Conservation (phyloP, 2,888 invertebrate species). For the Caenorhabditis angaria region DNA sequence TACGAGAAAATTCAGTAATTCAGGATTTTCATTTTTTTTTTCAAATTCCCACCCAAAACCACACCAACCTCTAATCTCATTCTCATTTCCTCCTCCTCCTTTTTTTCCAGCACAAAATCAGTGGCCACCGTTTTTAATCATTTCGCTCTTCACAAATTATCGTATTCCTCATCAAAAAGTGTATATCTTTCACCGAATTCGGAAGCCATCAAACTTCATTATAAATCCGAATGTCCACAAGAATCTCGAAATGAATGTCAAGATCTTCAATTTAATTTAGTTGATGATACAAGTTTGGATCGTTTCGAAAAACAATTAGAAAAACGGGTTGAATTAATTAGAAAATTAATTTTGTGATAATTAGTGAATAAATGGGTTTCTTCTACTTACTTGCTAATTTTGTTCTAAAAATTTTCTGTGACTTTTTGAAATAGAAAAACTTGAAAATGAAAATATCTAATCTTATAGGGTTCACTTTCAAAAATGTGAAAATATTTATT, state of each 20-base stretch:
- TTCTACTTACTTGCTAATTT: too few species aligned
- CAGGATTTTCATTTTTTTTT: too few species aligned
- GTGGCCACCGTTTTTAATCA: slow-evolving; percentile 82
- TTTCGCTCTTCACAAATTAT: slow-evolving; percentile 79
- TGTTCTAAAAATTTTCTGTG: too few species aligned
- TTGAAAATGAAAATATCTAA: too few species aligned
- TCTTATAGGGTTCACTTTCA: too few species aligned
- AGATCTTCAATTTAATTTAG: slow-evolving; percentile 45
- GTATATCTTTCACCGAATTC: slow-evolving; percentile 16
- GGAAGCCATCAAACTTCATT: slow-evolving; percentile 90
- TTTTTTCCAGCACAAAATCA: slow-evolving; percentile 68
- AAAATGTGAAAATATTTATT: not conserved
- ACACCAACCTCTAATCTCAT: too few species aligned
- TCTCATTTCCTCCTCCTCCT: too few species aligned
- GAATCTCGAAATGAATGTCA: slow-evolving; percentile 64
- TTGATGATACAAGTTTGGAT: slow-evolving; percentile 59
- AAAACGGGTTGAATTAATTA: slow-evolving; percentile 17
- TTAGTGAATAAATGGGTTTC: too few species aligned
- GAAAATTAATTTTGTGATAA: slow-evolving; percentile 1
- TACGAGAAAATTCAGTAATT: too few species aligned
- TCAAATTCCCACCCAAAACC: too few species aligned
- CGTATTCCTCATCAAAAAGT: slow-evolving; percentile 69
- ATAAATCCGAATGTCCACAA: slow-evolving; percentile 79
- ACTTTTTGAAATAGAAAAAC: too few species aligned
- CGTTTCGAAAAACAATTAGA: slow-evolving; percentile 25